A percentile compares a stretch with the other conserved stretches of the same genome.
Evolutionary conservation across 2,888 invertebrate species (phyloP).

Genomic region (Rhodophaea formosa): DNA sequence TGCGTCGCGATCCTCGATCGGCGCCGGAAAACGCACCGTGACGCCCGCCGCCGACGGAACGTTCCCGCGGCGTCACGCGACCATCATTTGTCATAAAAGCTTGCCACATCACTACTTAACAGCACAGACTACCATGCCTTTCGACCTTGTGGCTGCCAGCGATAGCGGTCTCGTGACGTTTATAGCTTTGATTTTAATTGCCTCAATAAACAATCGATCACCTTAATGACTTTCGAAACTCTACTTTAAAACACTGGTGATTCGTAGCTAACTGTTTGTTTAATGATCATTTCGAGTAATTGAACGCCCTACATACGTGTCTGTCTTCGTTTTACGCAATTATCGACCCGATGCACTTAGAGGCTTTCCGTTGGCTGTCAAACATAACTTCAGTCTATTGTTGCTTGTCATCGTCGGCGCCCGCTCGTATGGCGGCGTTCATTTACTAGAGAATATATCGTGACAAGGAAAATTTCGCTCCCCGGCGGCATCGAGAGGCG

Average conservation of each 20-base stretch:
- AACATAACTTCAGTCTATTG: constrained; percentile 58
- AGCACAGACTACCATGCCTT: constrained; percentile 25
- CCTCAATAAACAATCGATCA: not conserved
- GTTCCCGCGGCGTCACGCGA: constrained; percentile 47
- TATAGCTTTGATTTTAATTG: constrained; percentile 5
- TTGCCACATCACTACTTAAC: constrained; percentile 34
- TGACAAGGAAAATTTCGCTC: constrained; percentile 44
- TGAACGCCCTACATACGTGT: constrained; percentile 1
- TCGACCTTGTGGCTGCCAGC: constrained; percentile 26
- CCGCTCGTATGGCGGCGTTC: constrained; percentile 41
- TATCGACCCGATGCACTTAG: constrained; percentile 61
- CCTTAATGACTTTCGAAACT: not conserved
- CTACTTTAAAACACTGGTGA: not conserved
- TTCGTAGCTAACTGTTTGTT: not conserved
- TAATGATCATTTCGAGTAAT: not conserved
- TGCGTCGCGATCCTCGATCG: not conserved
- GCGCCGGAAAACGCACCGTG: constrained; percentile 17
- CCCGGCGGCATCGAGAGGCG: constrained; percentile 44
- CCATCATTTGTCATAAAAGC: constrained; percentile 58
- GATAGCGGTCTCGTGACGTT: constrained; percentile 5
- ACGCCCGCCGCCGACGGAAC: constrained; percentile 5
- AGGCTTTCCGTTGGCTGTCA: constrained; percentile 60
- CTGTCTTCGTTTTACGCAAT: constrained; percentile 28
- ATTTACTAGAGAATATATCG: constrained; percentile 46
- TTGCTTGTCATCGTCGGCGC: constrained; percentile 56